Evolutionary conservation across 1,140 invertebrate species (phyloP).

Genomic region (Vanessa atalanta): DNA sequence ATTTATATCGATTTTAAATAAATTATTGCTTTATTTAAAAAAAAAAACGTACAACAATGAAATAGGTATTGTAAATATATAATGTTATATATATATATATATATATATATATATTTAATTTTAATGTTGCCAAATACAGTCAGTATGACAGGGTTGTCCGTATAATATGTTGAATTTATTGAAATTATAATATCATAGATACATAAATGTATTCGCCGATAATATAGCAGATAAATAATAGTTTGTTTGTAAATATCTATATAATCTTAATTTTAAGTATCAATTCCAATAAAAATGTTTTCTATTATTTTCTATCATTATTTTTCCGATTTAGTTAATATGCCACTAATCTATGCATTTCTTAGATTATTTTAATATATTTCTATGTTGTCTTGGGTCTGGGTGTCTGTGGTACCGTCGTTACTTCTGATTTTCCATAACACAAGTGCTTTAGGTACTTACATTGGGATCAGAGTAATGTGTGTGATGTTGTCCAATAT

Average conservation of each 20-base stretch:
- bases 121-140: conserved; percentile 24
- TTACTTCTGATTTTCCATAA: too few relatives aligned
- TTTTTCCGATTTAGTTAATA: background rate
- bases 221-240: background rate
- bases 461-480: too few relatives aligned
- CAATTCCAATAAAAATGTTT: conserved; percentile 23
- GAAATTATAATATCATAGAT: background rate
- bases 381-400: too few relatives aligned
- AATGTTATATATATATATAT: too few relatives aligned
- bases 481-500: too few relatives aligned
- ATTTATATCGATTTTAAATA: background rate
- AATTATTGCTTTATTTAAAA: background rate
- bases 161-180: conserved; percentile 2
- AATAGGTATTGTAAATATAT: conserved; percentile 12
- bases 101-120: too few relatives aligned
- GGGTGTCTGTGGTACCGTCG: too few relatives aligned
- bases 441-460: too few relatives aligned
- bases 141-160: conserved; percentile 21
- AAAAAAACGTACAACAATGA: background rate
- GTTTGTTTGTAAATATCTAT: conserved; percentile 34
- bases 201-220: too few relatives aligned
- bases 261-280: conserved; percentile 20
- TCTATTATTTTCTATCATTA: background rate
- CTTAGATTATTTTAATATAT: too few relatives aligned
- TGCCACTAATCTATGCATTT: too few relatives aligned